Base-by-base conservation (phyloP, 2,888 invertebrate species). In the Hemicrepidius hirtus region DNA sequence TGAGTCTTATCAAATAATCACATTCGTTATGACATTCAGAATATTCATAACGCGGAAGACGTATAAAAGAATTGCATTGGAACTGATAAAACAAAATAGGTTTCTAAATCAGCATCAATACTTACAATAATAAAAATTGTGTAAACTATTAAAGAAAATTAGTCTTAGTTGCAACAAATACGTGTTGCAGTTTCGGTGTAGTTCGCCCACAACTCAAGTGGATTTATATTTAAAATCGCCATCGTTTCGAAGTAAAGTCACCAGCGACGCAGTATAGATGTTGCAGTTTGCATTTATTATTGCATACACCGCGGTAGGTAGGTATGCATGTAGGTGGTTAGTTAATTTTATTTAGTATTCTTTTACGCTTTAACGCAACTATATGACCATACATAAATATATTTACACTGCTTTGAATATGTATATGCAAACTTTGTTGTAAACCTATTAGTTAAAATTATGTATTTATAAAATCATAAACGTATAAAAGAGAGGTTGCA, bases 281-380 rank as follows among this genome's bases (percentile, higher is more conserved):
- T 44, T 35, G 62, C 49, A 50, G 44, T 68, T 73, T 68, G 73
- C 68, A 73, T 73, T 71, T 72, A 64, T 72, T 72, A 72, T 68
- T 65, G 68, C 65, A 50, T 44, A 53, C 73, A 41, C 49, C 73
- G 73, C 73, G 73, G 73, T 73, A 73, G 73, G 73, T 73, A 68
- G 59, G 64, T 68, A 57, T 37, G 65, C 62, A 53, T 55, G 69
- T 73, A 70, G 73, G 73, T 62, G 73, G 69, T 73, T 73, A 62
- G 66, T 69, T 73, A 73, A 73, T 66, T 73, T 73, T 73, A 73
- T 73, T 73, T 73, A 73, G 63, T 73, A 66, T 70, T 69, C 60
- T 66, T 73, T 73, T 73, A 73, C 73, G 68, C 73, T 69, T 73
- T 66, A 69, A 73, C 68, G 64, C 73, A 68, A 60, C 64, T 68